Evolutionary conservation across 2,888 invertebrate species (phyloP).

Genomic region (Coecobrya sp.): DNA sequence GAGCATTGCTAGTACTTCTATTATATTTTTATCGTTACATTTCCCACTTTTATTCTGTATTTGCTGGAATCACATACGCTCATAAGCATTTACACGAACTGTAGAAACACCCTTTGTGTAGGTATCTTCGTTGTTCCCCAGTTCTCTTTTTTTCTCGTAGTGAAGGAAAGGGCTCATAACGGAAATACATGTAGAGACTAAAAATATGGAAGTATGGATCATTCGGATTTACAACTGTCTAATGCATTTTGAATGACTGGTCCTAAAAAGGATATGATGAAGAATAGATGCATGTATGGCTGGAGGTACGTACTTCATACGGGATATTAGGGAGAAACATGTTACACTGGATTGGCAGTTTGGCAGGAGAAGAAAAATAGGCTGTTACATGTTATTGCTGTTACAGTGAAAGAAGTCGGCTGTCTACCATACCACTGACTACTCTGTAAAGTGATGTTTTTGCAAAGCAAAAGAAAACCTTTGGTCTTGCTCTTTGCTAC

Average conservation of each 20-base stretch:
- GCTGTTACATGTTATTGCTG: conserved; percentile 74
- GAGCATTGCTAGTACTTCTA: not conserved
- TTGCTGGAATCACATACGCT: conserved; percentile 17
- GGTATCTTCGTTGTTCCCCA: not conserved
- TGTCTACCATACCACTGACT: conserved; percentile 39
- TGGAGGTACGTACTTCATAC: not conserved
- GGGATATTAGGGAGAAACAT: conserved; percentile 19
- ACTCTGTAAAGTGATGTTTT: conserved; percentile 56
- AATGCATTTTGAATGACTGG: conserved; percentile 81
- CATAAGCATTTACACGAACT: not conserved
- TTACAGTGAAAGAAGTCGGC: conserved; percentile 71
- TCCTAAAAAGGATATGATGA: conserved; percentile 50
- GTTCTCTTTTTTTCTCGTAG: not conserved
- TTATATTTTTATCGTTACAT: conserved; percentile 27
- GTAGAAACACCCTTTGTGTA: not conserved
- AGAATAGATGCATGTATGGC: not conserved
- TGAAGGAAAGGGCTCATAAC: conserved; percentile 56
- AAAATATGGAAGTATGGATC: conserved; percentile 78
- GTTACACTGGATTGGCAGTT: conserved; percentile 77
- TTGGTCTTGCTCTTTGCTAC: conserved; percentile 2
- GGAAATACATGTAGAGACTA: conserved; percentile 76
- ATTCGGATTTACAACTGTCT: conserved; percentile 80
- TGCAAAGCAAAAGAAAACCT: conserved; percentile 39
- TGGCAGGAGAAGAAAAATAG: conserved; percentile 69
- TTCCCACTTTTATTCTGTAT: not conserved